Conservation (phyloP, 1,140 invertebrate genomes). For the Aphelenchoides avenae region DNA sequence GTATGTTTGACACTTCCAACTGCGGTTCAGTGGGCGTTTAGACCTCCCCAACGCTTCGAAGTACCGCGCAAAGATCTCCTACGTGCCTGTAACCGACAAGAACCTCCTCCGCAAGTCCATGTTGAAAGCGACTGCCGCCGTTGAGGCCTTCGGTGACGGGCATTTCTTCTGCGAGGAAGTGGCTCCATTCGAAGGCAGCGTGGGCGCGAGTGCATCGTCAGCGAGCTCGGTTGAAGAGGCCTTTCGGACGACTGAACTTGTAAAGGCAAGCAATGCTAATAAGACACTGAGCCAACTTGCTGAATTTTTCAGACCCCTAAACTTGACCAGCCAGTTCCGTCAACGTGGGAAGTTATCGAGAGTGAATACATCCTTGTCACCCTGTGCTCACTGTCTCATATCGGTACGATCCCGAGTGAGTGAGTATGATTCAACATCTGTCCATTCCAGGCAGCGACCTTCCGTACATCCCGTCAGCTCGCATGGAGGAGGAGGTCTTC, state of each 20-base stretch:
- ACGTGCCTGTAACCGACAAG: constrained; percentile 41
- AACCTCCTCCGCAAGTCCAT: constrained; percentile 26
- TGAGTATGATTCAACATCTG: constrained; percentile 6
- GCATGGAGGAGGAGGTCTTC: constrained; percentile 42
- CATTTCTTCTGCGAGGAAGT: constrained; percentile 31
- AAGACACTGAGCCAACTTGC: no score
- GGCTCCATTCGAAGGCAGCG: background rate
- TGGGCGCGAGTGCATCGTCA: background rate
- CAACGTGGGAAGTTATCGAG: constrained; percentile 43
- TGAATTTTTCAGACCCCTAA: constrained; percentile 27
- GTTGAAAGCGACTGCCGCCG: constrained; percentile 29
- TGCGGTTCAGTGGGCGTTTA: constrained; percentile 5
- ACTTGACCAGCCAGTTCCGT: constrained; percentile 40
- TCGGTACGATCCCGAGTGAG: constrained; percentile 31
- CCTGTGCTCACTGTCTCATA: constrained; percentile 41
- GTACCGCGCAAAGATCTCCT: constrained; percentile 42
- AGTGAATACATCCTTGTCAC: constrained; percentile 38
- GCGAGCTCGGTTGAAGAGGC: constrained; percentile 15
- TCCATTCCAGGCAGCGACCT: constrained; percentile 34
- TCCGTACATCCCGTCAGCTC: constrained; percentile 42
- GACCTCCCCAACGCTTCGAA: constrained; percentile 43
- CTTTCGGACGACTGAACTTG: constrained; percentile 27
- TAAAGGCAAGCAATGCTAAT: no score
- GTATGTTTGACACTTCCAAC: background rate
- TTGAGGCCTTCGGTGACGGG: constrained; percentile 36